Conservation (phyloP, 2,888 invertebrate genomes). For the Plagiodera versicolora region DNA sequence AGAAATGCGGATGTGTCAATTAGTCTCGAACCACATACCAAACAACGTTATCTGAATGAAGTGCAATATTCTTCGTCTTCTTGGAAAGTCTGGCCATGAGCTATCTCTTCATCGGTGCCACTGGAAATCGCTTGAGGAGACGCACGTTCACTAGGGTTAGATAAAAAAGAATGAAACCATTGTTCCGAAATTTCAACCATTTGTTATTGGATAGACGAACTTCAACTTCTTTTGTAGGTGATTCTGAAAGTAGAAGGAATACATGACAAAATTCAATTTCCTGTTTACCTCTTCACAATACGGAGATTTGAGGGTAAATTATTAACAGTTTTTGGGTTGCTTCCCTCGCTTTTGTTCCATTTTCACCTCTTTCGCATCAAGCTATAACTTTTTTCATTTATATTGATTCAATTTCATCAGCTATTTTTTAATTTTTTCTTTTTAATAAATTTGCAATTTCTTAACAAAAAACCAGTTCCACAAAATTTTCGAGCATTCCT, state of each 20-base stretch:
- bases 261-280: background rate
- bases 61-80: slow-evolving; percentile 6
- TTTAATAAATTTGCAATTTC: no score
- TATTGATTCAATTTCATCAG: no score
- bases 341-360: no score
- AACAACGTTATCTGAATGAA: slow-evolving; percentile 4
- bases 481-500: no score
- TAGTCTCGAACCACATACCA: slow-evolving; percentile 3
- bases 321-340: no score
- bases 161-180: background rate
- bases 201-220: background rate
- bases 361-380: no score
- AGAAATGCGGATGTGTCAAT: background rate
- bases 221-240: background rate
- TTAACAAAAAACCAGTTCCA: no score
- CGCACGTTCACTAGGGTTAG: background rate
- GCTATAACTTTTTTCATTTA: no score
- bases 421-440: no score
- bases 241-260: background rate
- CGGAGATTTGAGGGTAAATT: no score
- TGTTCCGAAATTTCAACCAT: background rate
- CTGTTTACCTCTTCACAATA: background rate
- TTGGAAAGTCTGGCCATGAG: slow-evolving; percentile 5
- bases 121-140: slow-evolving; percentile 1
- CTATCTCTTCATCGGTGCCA: slow-evolving; percentile 7